Evolutionary conservation across 2,888 invertebrate genomes (phyloP).

Genomic region (Trachelus iudaicus): DNA sequence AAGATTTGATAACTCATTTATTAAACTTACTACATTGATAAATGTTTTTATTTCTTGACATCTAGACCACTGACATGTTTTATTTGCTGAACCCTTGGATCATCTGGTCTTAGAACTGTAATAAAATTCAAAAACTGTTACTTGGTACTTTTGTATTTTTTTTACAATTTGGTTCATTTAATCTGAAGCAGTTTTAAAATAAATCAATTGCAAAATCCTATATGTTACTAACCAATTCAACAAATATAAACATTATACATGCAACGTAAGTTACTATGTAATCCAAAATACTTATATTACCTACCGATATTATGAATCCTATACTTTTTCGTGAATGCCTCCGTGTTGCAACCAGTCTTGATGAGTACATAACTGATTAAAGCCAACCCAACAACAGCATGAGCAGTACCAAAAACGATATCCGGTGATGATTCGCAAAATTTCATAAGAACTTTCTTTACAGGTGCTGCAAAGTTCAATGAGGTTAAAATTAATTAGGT

Average conservation of each 20-base stretch:
- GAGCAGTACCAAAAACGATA: background rate
- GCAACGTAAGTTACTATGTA: background rate
- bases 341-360: background rate
- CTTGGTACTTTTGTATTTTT: background rate
- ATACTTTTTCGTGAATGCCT: background rate
- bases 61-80: slow-evolving; percentile 9
- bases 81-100: slow-evolving; percentile 35
- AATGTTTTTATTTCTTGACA: background rate
- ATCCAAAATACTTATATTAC: background rate
- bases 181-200: background rate
- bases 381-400: no score
- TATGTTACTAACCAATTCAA: background rate
- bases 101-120: slow-evolving; percentile 45
- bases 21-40: background rate
- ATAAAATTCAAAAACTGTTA: slow-evolving; percentile 1
- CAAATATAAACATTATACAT: background rate
- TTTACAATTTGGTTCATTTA: background rate
- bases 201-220: background rate
- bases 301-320: background rate
- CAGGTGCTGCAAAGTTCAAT: background rate
- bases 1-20: background rate
- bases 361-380: background rate
- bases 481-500: background rate
- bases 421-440: background rate
- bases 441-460: background rate